Percentiles rank a stretch among this genome's conserved stretches.
Evolutionary conservation across 2,113 vertebrate species (phyloP).

Genomic region (Poeciliopsis turrubarensis): DNA sequence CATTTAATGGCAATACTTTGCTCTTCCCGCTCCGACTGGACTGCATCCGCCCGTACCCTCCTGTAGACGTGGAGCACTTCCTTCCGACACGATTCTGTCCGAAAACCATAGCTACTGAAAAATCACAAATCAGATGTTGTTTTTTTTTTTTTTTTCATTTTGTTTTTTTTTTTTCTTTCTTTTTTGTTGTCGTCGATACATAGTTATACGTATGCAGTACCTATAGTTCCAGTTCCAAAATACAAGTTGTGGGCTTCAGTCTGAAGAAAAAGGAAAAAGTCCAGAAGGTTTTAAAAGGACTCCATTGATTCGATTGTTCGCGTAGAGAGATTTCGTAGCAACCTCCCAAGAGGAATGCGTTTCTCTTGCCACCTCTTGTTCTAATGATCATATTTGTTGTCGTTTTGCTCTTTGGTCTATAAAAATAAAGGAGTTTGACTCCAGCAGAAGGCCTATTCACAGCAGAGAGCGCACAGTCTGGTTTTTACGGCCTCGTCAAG

Average conservation of each 20-base stretch:
- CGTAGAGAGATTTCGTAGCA: neutral
- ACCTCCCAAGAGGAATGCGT: neutral
- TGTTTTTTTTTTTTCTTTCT: slow-evolving; percentile 15
- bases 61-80: slow-evolving; percentile 64
- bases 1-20: slow-evolving; percentile 95
- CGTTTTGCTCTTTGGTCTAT: slow-evolving; percentile 95
- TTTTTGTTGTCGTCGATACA: slow-evolving; percentile 65
- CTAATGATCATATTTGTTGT: slow-evolving; percentile 69
- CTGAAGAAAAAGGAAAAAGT: slow-evolving; percentile 78
- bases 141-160: slow-evolving; percentile 31
- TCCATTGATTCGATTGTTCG: slow-evolving; percentile 55
- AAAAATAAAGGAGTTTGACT: slow-evolving; percentile 92
- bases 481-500: slow-evolving; percentile 53
- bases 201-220: slow-evolving; percentile 78
- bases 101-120: slow-evolving; percentile 86
- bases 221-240: slow-evolving; percentile 82
- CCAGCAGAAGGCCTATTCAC: slow-evolving; percentile 89
- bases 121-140: slow-evolving; percentile 80
- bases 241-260: slow-evolving; percentile 89
- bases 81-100: slow-evolving; percentile 86
- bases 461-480: slow-evolving; percentile 77
- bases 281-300: slow-evolving; percentile 85
- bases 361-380: slow-evolving; percentile 62
- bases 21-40: slow-evolving; percentile 73
- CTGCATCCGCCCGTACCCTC: slow-evolving; percentile 80